Evolutionary conservation across 1,140 invertebrate species (phyloP).

Genomic region (Bombus haemorrhoidalis): DNA sequence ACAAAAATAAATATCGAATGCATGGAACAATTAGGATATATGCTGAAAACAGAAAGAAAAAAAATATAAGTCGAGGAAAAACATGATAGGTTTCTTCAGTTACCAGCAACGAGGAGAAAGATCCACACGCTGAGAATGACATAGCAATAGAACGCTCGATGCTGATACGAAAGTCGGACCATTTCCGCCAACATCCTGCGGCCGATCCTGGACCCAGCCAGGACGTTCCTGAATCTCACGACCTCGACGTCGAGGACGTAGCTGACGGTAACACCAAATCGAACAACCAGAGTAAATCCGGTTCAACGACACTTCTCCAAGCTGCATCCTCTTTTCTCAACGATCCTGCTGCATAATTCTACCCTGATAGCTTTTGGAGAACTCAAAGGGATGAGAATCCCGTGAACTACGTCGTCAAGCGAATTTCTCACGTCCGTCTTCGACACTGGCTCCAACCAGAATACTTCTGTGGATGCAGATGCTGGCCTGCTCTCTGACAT

Average conservation of each 20-base stretch:
- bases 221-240: conserved; percentile 5
- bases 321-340: conserved; percentile 41
- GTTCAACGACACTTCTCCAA: conserved; percentile 34
- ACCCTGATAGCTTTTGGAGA: not conserved
- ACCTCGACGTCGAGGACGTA: conserved; percentile 29
- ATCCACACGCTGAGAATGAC: conserved; percentile 90
- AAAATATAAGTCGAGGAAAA: not conserved
- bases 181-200: conserved; percentile 82
- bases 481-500: conserved; percentile 8
- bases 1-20: not conserved
- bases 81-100: not conserved
- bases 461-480: not conserved
- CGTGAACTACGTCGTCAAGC: not conserved
- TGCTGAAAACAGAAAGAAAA: not conserved
- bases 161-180: conserved; percentile 87
- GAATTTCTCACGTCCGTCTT: not conserved
- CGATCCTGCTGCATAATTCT: not conserved
- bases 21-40: not conserved
- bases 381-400: not conserved
- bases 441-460: not conserved
- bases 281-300: conserved; percentile 24
- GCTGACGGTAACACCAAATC: conserved; percentile 21
- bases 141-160: conserved; percentile 90
- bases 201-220: not conserved
- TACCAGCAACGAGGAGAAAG: conserved; percentile 88